phyloP scores from a whole-genome alignment of 2,113 vertebrate species.

The Dinomys branickii region DNA sequence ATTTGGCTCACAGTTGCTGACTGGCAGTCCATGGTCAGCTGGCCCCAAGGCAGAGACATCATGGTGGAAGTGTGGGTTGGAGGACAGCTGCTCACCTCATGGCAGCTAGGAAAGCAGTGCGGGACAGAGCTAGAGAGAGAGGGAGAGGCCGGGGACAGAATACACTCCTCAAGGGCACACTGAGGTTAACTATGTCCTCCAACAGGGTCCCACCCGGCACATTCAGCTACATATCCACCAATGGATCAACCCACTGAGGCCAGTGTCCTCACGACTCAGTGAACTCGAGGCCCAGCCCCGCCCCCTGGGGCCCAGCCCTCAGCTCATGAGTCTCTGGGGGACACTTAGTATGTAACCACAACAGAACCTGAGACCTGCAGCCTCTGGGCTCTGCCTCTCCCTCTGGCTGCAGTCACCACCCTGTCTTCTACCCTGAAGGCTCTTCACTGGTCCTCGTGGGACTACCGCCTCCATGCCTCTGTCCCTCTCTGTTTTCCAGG shows the following conservation, averaged over 20 bases:
- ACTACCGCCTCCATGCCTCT: accelerated
- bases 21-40: not conserved
- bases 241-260: not conserved
- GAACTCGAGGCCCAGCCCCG: not conserved
- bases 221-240: not conserved
- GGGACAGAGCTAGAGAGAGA: not conserved
- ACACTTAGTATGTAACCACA: not conserved
- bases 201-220: not conserved
- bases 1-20: not conserved
- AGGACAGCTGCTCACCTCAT: not conserved
- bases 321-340: not conserved
- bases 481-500: not conserved
- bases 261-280: not conserved
- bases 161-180: not conserved
- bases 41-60: not conserved
- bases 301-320: not conserved
- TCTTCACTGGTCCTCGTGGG: accelerated
- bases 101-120: not conserved
- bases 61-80: not conserved
- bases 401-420: accelerated
- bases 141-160: not conserved
- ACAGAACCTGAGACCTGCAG: not conserved
- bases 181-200: not conserved
- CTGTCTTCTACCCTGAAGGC: accelerated
- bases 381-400: not conserved